Conservation (phyloP, 2,113 vertebrate genomes). For the Gracilinanus agilis region DNA sequence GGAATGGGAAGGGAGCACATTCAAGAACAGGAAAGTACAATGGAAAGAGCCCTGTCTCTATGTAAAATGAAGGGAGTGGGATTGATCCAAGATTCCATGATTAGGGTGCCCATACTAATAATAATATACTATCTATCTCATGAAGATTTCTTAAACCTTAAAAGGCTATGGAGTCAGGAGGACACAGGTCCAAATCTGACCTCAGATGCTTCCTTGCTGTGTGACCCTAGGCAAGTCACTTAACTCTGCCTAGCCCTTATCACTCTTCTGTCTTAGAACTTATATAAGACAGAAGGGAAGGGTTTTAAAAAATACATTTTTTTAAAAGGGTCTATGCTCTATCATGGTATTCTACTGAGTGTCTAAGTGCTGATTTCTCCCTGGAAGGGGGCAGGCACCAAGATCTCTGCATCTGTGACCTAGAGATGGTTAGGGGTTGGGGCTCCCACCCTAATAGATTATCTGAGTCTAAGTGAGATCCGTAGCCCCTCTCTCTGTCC, state of each 20-base stretch:
- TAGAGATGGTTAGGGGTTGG: not conserved
- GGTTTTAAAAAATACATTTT: too few relatives aligned
- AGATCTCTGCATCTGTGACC: not conserved
- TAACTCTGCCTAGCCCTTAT: too few relatives aligned
- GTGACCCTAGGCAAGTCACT: too few relatives aligned
- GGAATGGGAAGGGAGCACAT: not conserved
- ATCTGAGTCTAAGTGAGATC: constrained; percentile 66
- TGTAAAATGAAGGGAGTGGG: not conserved
- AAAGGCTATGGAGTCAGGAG: not conserved
- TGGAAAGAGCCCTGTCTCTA: not conserved
- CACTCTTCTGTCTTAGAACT: too few relatives aligned
- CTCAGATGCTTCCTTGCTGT: too few relatives aligned
- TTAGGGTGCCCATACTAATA: not conserved
- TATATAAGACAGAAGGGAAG: too few relatives aligned
- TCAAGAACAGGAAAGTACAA: not conserved
- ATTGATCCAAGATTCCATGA: not conserved
- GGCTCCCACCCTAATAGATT: not conserved
- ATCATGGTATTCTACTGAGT: not conserved
- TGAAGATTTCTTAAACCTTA: not conserved
- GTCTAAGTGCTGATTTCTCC: not conserved
- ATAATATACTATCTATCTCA: not conserved
- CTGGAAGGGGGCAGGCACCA: too few relatives aligned
- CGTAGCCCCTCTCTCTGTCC: constrained; percentile 56
- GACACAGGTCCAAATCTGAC: too few relatives aligned
- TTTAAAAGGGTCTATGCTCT: not conserved